A percentile compares a stretch with the other conserved stretches of the same genome.
phyloP scores from a whole-genome alignment of 2,113 vertebrate genomes.

The Phasianus colchicus region DNA sequence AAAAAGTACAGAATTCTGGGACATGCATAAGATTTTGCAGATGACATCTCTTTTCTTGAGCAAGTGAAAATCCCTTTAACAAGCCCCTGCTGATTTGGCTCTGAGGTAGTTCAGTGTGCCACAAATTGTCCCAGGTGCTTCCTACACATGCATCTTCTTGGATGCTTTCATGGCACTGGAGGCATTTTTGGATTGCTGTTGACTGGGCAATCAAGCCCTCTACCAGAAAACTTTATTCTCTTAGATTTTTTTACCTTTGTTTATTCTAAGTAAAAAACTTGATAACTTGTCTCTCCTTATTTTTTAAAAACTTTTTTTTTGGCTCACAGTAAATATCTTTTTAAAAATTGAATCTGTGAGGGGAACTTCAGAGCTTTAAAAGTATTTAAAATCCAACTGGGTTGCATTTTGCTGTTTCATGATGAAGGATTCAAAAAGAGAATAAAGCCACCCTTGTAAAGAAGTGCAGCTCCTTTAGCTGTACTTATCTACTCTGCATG shows the following conservation, averaged over 20 bases:
- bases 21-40: not conserved
- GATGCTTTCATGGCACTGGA: not conserved
- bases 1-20: not conserved
- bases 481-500: not conserved
- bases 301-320: not conserved
- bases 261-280: not conserved
- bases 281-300: not conserved
- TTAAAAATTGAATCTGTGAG: not conserved
- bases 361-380: not conserved
- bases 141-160: not conserved
- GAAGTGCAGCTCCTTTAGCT: not conserved
- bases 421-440: not conserved
- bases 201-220: not conserved
- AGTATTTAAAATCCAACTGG: not conserved
- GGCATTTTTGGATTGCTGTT: not conserved
- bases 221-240: not conserved
- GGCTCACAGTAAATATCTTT: not conserved
- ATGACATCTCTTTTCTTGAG: not conserved
- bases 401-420: not conserved
- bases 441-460: not conserved
- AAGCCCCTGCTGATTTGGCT: not conserved
- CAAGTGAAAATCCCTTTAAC: not conserved
- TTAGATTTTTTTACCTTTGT: not conserved
- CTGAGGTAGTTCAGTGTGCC: not conserved
- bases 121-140: not conserved